A percentile compares a stretch with the other conserved stretches of the same genome.
phyloP scores from a whole-genome alignment of 2,797 vertebrate genomes.

The Molossus alvarezi region DNA sequence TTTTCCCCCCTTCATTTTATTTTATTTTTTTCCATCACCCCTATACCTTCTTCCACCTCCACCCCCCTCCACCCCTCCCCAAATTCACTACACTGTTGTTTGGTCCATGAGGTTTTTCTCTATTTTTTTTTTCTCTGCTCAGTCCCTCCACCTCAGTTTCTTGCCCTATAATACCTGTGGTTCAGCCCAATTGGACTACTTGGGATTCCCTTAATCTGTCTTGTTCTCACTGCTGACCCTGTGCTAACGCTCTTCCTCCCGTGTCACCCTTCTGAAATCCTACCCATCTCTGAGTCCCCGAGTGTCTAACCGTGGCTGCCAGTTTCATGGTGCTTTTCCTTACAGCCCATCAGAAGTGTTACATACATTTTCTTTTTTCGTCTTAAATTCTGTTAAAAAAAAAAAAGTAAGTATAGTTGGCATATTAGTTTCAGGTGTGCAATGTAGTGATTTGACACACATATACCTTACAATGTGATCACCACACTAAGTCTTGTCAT shows the following conservation, averaged over 20 bases:
- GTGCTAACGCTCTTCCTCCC: background rate
- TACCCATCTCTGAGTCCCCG: background rate
- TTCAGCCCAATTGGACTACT: background rate
- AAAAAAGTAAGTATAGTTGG: background rate
- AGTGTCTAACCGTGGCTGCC: background rate
- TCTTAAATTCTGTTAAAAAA: background rate
- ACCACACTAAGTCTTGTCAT: background rate
- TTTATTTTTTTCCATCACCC: background rate
- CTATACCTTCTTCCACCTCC: background rate
- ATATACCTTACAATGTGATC: background rate
- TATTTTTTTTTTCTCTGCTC: background rate
- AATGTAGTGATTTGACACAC: background rate
- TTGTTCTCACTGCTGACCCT: background rate
- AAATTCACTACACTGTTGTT: background rate
- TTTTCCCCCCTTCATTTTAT: background rate
- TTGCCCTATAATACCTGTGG: background rate
- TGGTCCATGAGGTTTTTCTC: background rate
- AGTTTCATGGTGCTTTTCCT: background rate
- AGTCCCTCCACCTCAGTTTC: background rate
- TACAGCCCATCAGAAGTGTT: background rate
- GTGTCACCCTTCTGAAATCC: background rate
- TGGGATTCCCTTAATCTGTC: background rate
- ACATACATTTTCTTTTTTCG: background rate
- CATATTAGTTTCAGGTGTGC: background rate
- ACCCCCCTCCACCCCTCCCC: background rate